These are phyloP conservation scores for Pelusios castaneus DNA, from an alignment of 2,113 vertebrate genomes.

Conservation along the genomic window DNA sequence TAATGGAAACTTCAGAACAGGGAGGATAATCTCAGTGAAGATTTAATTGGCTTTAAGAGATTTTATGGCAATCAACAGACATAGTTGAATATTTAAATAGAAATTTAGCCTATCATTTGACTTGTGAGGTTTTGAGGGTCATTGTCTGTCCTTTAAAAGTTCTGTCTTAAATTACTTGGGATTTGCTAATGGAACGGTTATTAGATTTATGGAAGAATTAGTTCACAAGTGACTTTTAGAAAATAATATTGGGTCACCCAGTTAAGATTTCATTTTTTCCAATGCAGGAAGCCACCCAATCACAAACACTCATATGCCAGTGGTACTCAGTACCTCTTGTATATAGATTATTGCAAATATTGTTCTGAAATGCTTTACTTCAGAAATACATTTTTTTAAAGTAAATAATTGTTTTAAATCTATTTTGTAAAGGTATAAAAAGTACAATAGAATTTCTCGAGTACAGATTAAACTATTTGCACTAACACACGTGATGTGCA, in stretches of 20 bases:
- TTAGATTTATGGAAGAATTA: constrained; percentile 76
- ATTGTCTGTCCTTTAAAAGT: constrained; percentile 74
- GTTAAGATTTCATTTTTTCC: constrained; percentile 76
- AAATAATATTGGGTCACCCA: constrained; percentile 69
- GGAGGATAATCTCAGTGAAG: constrained; percentile 57
- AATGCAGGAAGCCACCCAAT: constrained; percentile 81
- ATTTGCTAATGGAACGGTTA: constrained; percentile 78
- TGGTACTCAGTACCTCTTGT: constrained; percentile 88
- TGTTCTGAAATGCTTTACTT: constrained; percentile 89
- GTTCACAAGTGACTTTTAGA: constrained; percentile 77
- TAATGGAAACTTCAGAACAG: constrained; percentile 58
- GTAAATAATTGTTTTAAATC: constrained; percentile 93
- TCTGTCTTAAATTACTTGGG: constrained; percentile 74
- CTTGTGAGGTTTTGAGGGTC: constrained; percentile 76
- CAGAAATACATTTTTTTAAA: constrained; percentile 89
- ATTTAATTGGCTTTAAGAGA: constrained; percentile 68
- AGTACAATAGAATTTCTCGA: constrained; percentile 89
- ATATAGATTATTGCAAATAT: constrained; percentile 91
- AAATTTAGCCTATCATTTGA: constrained; percentile 76
- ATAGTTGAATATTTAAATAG: constrained; percentile 76
- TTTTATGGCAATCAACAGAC: constrained; percentile 70
- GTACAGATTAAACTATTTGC: constrained; percentile 93
- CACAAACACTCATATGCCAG: constrained; percentile 83
- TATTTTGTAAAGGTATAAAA: constrained; percentile 94
- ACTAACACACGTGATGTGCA: constrained; percentile 94